These are phyloP conservation scores for Delichon dasypus DNA, from an alignment of 2,797 vertebrate genomes.

Conservation along the genomic window DNA sequence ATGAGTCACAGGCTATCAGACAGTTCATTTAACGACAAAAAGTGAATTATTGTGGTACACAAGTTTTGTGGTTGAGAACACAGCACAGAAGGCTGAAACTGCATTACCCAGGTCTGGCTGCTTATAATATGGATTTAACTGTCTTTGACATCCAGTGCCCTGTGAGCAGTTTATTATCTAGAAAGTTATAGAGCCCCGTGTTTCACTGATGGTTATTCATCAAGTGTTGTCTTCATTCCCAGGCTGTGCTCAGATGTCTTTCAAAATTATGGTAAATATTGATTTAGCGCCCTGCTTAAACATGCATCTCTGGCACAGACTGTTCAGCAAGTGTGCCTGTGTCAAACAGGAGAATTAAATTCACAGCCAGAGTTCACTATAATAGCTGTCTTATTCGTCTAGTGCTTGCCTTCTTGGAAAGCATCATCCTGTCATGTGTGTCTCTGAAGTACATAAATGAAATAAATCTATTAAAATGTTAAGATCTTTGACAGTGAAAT, in stretches of 20 bases:
- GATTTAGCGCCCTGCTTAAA: constrained; percentile 25
- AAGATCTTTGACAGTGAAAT: constrained; percentile 13
- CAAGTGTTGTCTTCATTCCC: not conserved
- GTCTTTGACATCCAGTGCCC: not conserved
- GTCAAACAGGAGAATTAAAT: constrained; percentile 26
- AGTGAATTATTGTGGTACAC: not conserved
- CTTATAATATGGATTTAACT: not conserved
- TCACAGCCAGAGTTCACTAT: constrained; percentile 15
- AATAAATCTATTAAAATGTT: constrained; percentile 56
- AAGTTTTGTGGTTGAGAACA: not conserved
- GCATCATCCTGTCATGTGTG: not conserved
- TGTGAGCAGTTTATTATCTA: not conserved
- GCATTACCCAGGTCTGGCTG: not conserved
- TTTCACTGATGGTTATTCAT: not conserved
- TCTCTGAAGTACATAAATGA: constrained; percentile 34
- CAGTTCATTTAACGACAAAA: not conserved
- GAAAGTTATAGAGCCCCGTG: not conserved
- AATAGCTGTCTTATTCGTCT: constrained; percentile 19
- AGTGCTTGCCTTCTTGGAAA: constrained; percentile 30
- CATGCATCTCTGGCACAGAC: not conserved
- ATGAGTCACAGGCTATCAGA: not conserved
- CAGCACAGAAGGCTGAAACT: not conserved
- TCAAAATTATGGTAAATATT: constrained; percentile 32
- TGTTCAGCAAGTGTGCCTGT: not conserved
- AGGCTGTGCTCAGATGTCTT: not conserved